Evolutionary conservation across 2,797 vertebrate genomes (phyloP).

Genomic region (Anguilla anguilla): DNA sequence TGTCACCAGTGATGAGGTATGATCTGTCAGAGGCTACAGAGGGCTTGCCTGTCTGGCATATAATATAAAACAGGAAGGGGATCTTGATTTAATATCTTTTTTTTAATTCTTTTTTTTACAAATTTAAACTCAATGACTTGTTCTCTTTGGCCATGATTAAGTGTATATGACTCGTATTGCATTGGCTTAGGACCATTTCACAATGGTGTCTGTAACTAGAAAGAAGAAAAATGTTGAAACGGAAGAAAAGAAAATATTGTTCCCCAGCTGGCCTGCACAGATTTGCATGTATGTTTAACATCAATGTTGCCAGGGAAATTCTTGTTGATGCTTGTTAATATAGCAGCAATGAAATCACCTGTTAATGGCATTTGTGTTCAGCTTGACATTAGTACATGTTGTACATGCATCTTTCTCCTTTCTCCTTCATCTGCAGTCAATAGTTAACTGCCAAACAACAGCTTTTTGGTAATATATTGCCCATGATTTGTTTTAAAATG

Average conservation of each 20-base stretch:
- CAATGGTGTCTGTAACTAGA: not conserved
- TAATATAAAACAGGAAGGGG: not conserved
- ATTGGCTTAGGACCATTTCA: not conserved
- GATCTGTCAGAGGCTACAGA: not conserved
- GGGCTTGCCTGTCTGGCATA: not conserved
- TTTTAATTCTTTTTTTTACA: not conserved
- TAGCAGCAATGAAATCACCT: not conserved
- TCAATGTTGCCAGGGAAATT: not conserved
- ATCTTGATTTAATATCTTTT: not conserved
- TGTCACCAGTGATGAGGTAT: slow-evolving; percentile 86
- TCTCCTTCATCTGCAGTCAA: too few relatives aligned
- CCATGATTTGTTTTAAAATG: not conserved
- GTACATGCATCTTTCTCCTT: not conserved
- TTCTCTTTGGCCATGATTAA: not conserved
- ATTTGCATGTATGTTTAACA: too few relatives aligned
- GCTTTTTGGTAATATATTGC: too few relatives aligned
- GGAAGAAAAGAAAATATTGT: not conserved
- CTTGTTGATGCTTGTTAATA: not conserved
- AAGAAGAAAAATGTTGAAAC: not conserved
- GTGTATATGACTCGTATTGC: not conserved
- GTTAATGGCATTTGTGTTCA: not conserved
- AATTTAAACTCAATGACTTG: not conserved
- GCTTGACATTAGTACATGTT: not conserved
- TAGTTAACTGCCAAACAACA: too few relatives aligned
- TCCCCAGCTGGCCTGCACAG: not conserved